phyloP scores from a whole-genome alignment of 2,888 invertebrate genomes.

The Morpho deidamia region DNA sequence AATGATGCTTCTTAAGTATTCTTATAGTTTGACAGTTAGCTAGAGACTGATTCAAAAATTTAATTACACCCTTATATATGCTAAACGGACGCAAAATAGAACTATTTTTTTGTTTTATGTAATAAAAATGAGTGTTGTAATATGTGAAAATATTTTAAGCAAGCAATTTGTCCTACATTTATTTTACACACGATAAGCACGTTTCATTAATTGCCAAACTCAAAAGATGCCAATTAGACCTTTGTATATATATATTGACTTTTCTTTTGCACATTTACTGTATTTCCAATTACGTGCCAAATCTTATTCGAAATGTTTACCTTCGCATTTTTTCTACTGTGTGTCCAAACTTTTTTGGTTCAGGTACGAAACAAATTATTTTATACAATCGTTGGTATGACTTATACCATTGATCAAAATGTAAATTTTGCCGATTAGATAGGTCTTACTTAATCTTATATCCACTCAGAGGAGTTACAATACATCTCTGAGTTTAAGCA shows the following conservation, averaged over 20 bases:
- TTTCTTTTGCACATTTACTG: background rate
- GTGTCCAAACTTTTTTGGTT: slow-evolving; percentile 23
- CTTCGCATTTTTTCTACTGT: slow-evolving; percentile 17
- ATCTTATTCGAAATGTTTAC: slow-evolving; percentile 6
- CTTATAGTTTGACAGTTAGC: background rate
- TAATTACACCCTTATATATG: background rate
- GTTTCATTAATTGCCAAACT: background rate
- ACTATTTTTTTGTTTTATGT: background rate
- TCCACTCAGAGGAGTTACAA: too few relatives aligned
- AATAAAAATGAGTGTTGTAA: background rate
- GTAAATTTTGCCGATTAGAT: too few relatives aligned
- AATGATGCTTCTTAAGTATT: too few relatives aligned
- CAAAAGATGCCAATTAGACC: background rate
- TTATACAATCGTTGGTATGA: background rate
- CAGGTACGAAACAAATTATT: background rate
- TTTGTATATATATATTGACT: background rate
- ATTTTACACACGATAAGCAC: background rate
- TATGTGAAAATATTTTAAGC: background rate
- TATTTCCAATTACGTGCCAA: background rate
- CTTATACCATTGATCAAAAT: too few relatives aligned
- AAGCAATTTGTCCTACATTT: background rate
- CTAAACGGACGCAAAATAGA: background rate
- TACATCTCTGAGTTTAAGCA: too few relatives aligned
- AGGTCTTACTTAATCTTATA: too few relatives aligned
- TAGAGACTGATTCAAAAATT: background rate